phyloP scores from a whole-genome alignment of 2,797 vertebrate species.

The Ispidina picta region DNA sequence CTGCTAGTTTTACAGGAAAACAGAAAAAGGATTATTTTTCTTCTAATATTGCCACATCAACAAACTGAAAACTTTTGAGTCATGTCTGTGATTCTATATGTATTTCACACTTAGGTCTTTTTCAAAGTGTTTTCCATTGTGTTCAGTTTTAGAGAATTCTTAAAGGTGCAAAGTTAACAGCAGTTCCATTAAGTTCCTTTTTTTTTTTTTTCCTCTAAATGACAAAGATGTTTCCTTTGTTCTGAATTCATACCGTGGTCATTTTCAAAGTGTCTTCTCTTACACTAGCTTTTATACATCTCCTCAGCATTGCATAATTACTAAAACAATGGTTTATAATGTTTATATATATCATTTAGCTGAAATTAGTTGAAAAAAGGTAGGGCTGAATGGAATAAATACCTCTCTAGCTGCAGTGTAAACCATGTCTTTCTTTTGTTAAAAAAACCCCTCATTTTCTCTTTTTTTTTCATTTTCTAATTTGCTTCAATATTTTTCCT shows the following conservation, averaged over 20 bases:
- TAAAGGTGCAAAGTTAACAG: neutral
- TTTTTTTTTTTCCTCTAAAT: neutral
- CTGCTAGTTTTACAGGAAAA: neutral
- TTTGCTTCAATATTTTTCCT: neutral
- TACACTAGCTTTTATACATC: neutral
- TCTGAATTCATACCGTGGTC: neutral
- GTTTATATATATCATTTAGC: neutral
- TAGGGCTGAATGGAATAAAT: neutral
- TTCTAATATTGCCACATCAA: neutral
- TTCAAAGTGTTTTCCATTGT: neutral
- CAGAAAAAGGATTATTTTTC: neutral
- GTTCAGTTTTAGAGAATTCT: conserved; percentile 31
- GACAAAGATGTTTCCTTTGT: neutral
- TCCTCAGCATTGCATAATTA: neutral
- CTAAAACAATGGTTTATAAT: neutral
- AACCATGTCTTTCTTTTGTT: neutral
- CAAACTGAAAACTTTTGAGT: neutral
- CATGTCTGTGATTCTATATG: neutral
- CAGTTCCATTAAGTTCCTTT: conserved; percentile 19
- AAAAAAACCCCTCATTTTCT: neutral
- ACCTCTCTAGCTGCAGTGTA: neutral
- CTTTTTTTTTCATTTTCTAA: neutral
- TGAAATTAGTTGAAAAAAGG: neutral
- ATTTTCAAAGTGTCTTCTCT: neutral
- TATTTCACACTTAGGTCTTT: neutral